Conservation (phyloP, 2,113 vertebrate genomes). For the Saccopteryx leptura region DNA sequence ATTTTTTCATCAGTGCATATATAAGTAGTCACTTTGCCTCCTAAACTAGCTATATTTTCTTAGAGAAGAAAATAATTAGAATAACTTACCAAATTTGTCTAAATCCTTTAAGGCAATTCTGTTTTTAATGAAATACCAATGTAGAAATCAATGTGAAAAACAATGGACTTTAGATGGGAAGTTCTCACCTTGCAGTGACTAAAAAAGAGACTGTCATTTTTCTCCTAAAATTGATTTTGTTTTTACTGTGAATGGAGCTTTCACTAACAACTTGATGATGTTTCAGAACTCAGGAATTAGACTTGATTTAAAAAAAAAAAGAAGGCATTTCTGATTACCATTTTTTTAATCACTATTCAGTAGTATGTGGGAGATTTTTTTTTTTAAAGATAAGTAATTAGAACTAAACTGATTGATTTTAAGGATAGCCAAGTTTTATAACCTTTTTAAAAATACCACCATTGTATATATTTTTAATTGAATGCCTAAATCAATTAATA, state of each 20-base stretch:
- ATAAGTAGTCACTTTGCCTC: conserved; percentile 70
- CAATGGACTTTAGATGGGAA: conserved; percentile 75
- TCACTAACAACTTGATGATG: conserved; percentile 40
- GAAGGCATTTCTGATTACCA: not conserved
- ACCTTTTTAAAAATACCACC: not conserved
- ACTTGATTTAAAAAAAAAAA: conserved; percentile 41
- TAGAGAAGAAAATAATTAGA: conserved; percentile 85
- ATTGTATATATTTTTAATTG: conserved; percentile 64
- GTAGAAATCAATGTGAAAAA: conserved; percentile 83
- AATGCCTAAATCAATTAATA: conserved; percentile 39
- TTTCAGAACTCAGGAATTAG: conserved; percentile 62
- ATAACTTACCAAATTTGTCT: conserved; percentile 84
- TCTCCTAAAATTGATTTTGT: conserved; percentile 61
- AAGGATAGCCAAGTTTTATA: conserved; percentile 32
- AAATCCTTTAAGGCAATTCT: conserved; percentile 79
- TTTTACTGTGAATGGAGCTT: conserved; percentile 64
- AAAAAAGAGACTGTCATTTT: conserved; percentile 48
- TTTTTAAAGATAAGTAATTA: conserved; percentile 49
- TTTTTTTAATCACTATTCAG: conserved; percentile 41
- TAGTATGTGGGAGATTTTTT: conserved; percentile 9
- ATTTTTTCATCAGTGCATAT: conserved; percentile 77
- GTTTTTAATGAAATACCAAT: conserved; percentile 77
- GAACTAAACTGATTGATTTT: conserved; percentile 55
- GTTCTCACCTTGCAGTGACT: conserved; percentile 60
- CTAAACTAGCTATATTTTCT: conserved; percentile 78